Evolutionary conservation across 2,113 vertebrate genomes (phyloP).

Genomic region (Boulengeromyrus knoepffleri): DNA sequence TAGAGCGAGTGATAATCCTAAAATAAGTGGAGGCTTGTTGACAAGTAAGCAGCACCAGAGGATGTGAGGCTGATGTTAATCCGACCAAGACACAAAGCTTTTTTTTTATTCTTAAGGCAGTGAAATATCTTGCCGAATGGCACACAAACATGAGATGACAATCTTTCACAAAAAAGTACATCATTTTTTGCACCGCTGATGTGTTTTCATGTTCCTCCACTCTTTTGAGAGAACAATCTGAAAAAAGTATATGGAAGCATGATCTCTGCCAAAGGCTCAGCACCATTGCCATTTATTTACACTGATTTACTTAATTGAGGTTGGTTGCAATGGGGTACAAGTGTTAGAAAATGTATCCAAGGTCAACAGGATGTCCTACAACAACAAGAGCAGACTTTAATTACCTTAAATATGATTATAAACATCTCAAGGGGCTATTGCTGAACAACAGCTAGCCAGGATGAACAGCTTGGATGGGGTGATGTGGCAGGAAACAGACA

Average conservation of each 20-base stretch:
- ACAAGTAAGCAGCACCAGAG: background rate
- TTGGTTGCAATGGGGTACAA: background rate
- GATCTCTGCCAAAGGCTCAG: background rate
- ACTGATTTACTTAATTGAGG: background rate
- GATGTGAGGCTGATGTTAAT: background rate
- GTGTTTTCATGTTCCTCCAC: background rate
- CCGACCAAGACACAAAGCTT: background rate
- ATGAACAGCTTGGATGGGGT: background rate
- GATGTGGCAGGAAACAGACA: constrained; percentile 4
- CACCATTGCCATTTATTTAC: background rate
- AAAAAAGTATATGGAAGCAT: background rate
- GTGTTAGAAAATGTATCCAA: background rate
- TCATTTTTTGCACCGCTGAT: background rate
- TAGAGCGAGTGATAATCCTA: constrained; percentile 21
- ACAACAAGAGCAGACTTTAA: constrained; percentile 1
- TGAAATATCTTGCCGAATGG: background rate
- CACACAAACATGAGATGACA: constrained; percentile 5
- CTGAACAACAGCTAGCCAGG: constrained; percentile 4
- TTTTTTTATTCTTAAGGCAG: constrained; percentile 1
- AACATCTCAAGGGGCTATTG: constrained; percentile 7
- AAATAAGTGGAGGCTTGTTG: constrained; percentile 14
- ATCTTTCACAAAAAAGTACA: background rate
- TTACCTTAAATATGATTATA: constrained; percentile 18
- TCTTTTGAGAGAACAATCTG: constrained; percentile 1
- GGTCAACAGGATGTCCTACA: background rate